Evolutionary conservation across 2,113 vertebrate genomes (phyloP), one percentile per base, ranked within the genome.

Genomic region (Seriola quinqueradiata): DNA sequence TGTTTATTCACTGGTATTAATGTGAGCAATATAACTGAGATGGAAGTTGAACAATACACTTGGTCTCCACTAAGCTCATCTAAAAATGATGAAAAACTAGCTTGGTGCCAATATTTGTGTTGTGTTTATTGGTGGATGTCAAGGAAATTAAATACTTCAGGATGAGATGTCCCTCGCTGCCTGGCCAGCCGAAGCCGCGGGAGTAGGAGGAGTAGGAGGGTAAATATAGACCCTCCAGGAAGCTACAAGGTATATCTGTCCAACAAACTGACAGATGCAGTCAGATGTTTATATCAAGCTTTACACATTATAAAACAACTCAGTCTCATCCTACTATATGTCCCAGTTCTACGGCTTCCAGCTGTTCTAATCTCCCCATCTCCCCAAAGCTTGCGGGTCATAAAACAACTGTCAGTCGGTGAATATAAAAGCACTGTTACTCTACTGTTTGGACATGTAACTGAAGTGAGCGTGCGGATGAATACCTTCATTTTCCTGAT

Each of bases 401-500:
- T 69, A 55, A 74, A 82, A 28, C 63, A 79, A 48, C 58, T 28
- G 61, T 75, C 78, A 61, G 34, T 2, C 25, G 38, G 16, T 75
- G 63, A 75, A 16, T n/a, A 14, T 46, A 48, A 75, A 60, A 32
- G 50, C 6, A 12, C 19, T 52, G 21, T 63, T 38, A 28, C 57
- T 65, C 34, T 82, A 3, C 28, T 75, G 65, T 83, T 84, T 70
- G 52, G 67, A 64, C 64, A 34, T 52, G 38, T 23, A 63, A 69
- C 32, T 21, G 12, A 40, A 25, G 73, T 11, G 3, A 21, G 48
- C 4, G 4, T 40, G 34, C 4, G 50, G 25, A 13, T 77, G 55
- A 92, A 80, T 83, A 99, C 98, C 97, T 95, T 96, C 95, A 77
- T 97, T 97, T 93, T 98, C 97, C 91, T 99, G 98, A 92, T 99